Evolutionary conservation across 2,888 invertebrate species (phyloP).

Genomic region (Nipponacmea schrenckii): DNA sequence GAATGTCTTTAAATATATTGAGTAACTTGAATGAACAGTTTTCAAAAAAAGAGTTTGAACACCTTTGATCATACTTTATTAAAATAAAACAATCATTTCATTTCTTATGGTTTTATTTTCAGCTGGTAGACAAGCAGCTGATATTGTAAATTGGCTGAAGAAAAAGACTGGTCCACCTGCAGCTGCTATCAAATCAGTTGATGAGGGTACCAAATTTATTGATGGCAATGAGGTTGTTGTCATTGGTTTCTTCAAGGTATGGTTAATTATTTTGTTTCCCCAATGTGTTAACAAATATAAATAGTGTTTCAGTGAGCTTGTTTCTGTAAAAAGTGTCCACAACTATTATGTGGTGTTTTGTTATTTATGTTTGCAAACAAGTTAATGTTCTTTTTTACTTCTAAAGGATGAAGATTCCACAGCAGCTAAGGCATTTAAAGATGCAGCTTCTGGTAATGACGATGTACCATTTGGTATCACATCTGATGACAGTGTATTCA

Average conservation of each 20-base stretch:
- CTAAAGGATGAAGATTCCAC: slow-evolving; percentile 78
- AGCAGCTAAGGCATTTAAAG: slow-evolving; percentile 84
- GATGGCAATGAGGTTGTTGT: slow-evolving; percentile 84
- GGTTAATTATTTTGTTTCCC: neutral
- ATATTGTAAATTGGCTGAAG: slow-evolving; percentile 91
- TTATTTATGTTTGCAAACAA: neutral
- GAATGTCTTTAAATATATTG: no score
- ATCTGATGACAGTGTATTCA: slow-evolving; percentile 80
- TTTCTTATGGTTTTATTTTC: slow-evolving; percentile 23
- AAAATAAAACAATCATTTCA: no score
- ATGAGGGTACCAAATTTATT: slow-evolving; percentile 81
- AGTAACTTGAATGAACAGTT: no score
- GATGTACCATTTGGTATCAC: slow-evolving; percentile 90
- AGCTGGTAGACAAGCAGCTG: slow-evolving; percentile 91
- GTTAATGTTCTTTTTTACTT: neutral
- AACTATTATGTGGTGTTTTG: neutral
- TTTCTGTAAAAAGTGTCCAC: no score
- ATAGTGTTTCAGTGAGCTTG: no score
- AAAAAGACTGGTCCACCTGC: slow-evolving; percentile 98
- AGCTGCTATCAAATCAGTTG: slow-evolving; percentile 79
- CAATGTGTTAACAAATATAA: no score
- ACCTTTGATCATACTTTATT: no score
- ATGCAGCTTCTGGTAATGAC: slow-evolving; percentile 83
- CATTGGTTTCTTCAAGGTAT: slow-evolving; percentile 71
- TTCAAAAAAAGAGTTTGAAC: no score